Conservation (phyloP, 2,888 invertebrate species). For the Cephus pygmeus region DNA sequence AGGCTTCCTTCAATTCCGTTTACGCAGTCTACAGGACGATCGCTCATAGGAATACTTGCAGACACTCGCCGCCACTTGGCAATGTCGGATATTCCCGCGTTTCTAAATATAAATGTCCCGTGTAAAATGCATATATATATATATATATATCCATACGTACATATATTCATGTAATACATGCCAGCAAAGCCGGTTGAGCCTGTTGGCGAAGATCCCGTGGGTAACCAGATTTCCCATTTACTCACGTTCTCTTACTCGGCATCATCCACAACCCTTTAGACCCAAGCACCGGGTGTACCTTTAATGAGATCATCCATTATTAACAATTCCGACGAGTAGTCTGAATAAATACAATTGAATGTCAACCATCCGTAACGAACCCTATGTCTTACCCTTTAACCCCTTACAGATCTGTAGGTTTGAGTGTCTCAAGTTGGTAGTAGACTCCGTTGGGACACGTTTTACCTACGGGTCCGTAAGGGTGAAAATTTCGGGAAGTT, state of each 20-base stretch:
- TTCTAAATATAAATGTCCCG: slow-evolving; percentile 39
- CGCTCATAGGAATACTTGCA: too few species aligned
- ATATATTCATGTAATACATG: slow-evolving; percentile 8
- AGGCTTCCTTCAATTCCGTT: too few species aligned
- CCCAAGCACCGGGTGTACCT: neutral
- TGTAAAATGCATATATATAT: slow-evolving; percentile 14
- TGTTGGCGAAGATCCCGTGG: slow-evolving; percentile 27
- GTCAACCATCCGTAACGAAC: slow-evolving; percentile 1
- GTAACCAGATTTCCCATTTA: slow-evolving; percentile 7
- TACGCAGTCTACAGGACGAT: too few species aligned
- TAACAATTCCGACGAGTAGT: slow-evolving; percentile 12
- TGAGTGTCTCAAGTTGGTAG: too few species aligned
- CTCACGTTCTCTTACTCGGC: neutral
- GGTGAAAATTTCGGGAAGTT: too few species aligned
- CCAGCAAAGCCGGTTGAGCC: slow-evolving; percentile 32
- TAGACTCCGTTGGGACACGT: too few species aligned
- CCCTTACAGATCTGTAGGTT: too few species aligned
- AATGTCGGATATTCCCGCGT: slow-evolving; percentile 19
- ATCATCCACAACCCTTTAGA: slow-evolving; percentile 9
- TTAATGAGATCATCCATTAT: too few species aligned
- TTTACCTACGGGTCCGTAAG: too few species aligned
- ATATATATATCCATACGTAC: slow-evolving; percentile 20
- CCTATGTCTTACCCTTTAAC: neutral
- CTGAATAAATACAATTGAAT: slow-evolving; percentile 14
- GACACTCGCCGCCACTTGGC: too few species aligned